Base-by-base conservation (phyloP, 2,113 vertebrate species). In the Melospiza melodia region DNA sequence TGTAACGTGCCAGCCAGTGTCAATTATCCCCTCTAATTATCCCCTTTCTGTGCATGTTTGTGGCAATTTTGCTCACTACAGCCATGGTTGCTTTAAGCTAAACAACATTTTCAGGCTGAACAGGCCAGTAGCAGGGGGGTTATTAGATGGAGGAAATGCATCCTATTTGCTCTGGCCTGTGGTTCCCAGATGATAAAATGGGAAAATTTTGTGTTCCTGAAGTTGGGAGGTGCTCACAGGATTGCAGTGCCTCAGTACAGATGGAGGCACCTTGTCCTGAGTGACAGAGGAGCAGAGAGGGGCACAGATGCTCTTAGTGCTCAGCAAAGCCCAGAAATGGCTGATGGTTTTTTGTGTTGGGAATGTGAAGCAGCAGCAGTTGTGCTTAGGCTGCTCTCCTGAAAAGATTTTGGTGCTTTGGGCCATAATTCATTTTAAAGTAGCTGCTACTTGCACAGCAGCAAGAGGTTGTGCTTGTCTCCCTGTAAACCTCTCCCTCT, bases 191-290 rank as follows among this genome's bases (percentile, higher is more conserved):
- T 84, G 91, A n/a, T 22, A 3, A 3, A 92, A 82, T 1, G 3
- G 80, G 25, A 79, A 87, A 43, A 15, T 43, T 43, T 43, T 5
- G 22, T 24, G 77, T 69, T 96, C 81, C 77, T 96, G 91, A 31
- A 91, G 61, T 49, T 71, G 93, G 73, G 89, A 89, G 69, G 73
- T 87, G 91, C 77, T 82, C 41, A 24, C 16, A 17, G 68, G 93
- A 69, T 30, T 66, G 62, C 31, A 5, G 0, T 5, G 79, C 55
- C 69, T 16, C 6, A 0, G 6, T 59, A 58, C 1, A 1, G 6
- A 1, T 3, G 48, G 16, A 35, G 59, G 31, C 28, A 44, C 19
- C 8, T 68, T 48, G 54, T 84, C 62, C 80, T 5, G 0, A 22
- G 65, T 21, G 68, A 11, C 35, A 44, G 52, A 66, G 55, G 33